These are phyloP conservation scores for Paramisgurnus dabryanus DNA, from an alignment of 2,113 vertebrate genomes.

Conservation along the genomic window DNA sequence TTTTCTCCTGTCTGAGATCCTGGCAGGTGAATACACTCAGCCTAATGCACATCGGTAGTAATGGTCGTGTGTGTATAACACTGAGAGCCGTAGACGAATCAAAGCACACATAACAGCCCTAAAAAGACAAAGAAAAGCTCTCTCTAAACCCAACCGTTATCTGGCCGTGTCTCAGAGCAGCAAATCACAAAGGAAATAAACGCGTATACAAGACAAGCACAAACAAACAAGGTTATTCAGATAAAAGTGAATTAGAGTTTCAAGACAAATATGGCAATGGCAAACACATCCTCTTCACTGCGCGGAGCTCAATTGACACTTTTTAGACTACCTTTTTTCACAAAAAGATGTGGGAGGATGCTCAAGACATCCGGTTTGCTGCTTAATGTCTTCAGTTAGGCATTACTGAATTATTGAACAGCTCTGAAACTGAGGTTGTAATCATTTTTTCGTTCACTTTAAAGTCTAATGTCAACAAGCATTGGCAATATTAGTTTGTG, in stretches of 20 bases:
- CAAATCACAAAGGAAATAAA: conserved; percentile 33
- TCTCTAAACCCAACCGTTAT: conserved; percentile 30
- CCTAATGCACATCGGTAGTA: conserved; percentile 21
- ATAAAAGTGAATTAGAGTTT: conserved; percentile 34
- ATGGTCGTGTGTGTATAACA: conserved; percentile 1
- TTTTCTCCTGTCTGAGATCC: conserved; percentile 7
- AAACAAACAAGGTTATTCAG: conserved; percentile 42
- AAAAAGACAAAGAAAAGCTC: background rate
- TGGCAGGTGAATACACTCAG: background rate
- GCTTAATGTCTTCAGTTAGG: too few relatives aligned
- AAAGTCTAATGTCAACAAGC: too few relatives aligned
- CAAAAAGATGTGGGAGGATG: too few relatives aligned
- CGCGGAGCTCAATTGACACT: conserved; percentile 13
- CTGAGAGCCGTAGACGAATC: background rate
- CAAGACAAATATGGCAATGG: background rate
- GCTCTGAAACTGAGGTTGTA: too few relatives aligned
- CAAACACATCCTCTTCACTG: background rate
- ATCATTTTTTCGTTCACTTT: too few relatives aligned
- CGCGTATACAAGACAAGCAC: conserved; percentile 19
- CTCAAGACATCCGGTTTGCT: too few relatives aligned
- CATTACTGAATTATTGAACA: too few relatives aligned
- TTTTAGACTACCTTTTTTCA: background rate
- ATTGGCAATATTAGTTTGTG: too few relatives aligned
- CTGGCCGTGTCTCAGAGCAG: conserved; percentile 21
- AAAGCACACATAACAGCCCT: background rate